phyloP scores from a whole-genome alignment of 2,113 vertebrate species.

The Crotalus viridis region DNA sequence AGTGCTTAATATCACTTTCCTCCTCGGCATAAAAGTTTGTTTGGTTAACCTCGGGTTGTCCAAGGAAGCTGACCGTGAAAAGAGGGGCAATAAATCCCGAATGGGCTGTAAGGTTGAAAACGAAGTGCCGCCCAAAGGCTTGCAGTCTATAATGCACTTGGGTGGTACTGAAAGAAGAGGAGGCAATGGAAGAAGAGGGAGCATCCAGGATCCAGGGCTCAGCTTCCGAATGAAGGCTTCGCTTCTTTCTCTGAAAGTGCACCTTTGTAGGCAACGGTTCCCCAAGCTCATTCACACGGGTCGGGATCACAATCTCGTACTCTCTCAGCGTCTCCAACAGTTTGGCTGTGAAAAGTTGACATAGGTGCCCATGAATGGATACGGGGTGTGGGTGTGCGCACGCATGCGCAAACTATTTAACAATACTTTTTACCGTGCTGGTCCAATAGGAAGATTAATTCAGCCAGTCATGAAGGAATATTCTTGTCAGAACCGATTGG shows the following conservation, averaged over 20 bases:
- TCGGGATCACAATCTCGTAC: constrained; percentile 91
- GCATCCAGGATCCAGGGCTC: constrained; percentile 78
- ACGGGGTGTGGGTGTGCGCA: not conserved
- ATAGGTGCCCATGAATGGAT: constrained; percentile 13
- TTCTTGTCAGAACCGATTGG: not conserved
- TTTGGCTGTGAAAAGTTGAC: constrained; percentile 70
- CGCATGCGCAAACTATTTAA: not conserved
- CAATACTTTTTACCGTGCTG: not conserved
- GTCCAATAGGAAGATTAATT: not conserved
- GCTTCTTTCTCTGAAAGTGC: constrained; percentile 92
- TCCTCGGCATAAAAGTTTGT: constrained; percentile 76
- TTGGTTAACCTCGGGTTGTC: constrained; percentile 76
- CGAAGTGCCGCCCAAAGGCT: constrained; percentile 90
- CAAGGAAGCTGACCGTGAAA: constrained; percentile 90
- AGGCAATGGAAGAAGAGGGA: constrained; percentile 49
- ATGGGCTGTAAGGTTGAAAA: constrained; percentile 91
- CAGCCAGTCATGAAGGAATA: not conserved
- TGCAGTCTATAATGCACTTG: constrained; percentile 87
- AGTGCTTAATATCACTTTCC: constrained; percentile 86
- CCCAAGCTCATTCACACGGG: constrained; percentile 87
- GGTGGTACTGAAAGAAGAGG: constrained; percentile 61
- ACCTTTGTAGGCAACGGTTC: constrained; percentile 82
- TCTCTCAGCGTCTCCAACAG: constrained; percentile 76
- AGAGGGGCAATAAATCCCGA: constrained; percentile 94
- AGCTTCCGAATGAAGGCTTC: constrained; percentile 77